phyloP scores from a whole-genome alignment of 2,113 vertebrate genomes.

The Seriola dumerili region DNA sequence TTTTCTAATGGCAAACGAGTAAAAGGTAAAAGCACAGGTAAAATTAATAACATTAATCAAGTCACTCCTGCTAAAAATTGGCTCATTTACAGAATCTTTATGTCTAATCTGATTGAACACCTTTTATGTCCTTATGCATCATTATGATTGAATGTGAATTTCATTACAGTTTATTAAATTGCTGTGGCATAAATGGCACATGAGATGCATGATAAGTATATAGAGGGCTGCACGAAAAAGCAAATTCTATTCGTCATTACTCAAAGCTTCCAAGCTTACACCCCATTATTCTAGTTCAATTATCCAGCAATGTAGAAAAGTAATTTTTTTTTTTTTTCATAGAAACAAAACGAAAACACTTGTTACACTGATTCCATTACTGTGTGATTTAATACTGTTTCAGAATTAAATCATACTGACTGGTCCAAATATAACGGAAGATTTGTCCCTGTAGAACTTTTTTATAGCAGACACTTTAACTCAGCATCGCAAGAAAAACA shows the following conservation, averaged over 20 bases:
- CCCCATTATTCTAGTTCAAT: conserved; percentile 32
- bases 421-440: conserved; percentile 12
- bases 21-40: neutral
- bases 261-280: conserved; percentile 21
- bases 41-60: conserved; percentile 29
- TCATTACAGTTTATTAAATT: conserved; percentile 24
- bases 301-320: conserved; percentile 10
- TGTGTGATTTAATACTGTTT: neutral
- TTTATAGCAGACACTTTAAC: conserved; percentile 26
- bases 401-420: conserved; percentile 3
- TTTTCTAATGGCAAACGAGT: conserved; percentile 11
- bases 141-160: conserved; percentile 37
- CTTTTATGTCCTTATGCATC: conserved; percentile 35
- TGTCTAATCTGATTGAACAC: conserved; percentile 16
- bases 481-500: neutral
- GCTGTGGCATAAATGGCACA: conserved; percentile 28
- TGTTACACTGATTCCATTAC: conserved; percentile 21
- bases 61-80: conserved; percentile 6
- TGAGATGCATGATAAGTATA: conserved; percentile 3
- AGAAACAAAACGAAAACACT: conserved; percentile 30
- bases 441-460: conserved; percentile 1
- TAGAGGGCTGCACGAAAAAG: conserved; percentile 5
- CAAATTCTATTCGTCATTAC: conserved; percentile 18
- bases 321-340: neutral
- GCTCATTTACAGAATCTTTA: conserved; percentile 15